Evolutionary conservation across 2,888 invertebrate species (phyloP), one percentile per base, ranked within the genome.

Genomic region (Lasioglossum figueresi): DNA sequence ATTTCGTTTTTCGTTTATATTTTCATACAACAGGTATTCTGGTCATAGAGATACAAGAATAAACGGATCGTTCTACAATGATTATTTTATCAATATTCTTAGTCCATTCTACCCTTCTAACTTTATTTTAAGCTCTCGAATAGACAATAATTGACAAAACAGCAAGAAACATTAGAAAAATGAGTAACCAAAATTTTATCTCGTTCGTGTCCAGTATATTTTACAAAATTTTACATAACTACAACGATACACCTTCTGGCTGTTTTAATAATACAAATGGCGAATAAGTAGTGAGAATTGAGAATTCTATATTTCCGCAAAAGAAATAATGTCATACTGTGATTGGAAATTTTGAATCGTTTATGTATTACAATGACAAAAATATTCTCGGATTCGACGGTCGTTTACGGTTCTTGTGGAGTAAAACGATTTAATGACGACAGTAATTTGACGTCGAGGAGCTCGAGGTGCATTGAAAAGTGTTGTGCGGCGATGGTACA

Each of bases 351-450:
- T 31, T 63, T 12, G 43, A 19, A 31, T 19, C 31, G 23, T 31
- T 63, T 23, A 31, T 31, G n/a, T 34, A 37, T 19, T 63, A 43
- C 19, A 23, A 6, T 19, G 27, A 27, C 3, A 0, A 37, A 68
- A 68, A 52, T 68, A 68, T 77, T 27, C n/a, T 48, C 6, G 34
- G 48, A 76, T 68, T 27, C 37, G 10, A 45, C 14, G 6, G n/a
- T 14, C 4, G 5, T 63, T 40, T 37, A 16, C 40, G 3, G 10
- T 37, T 23, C 68, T 19, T n/a, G 19, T 10, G 14, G 1, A 14
- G 52, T 6, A 23, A 73, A 37, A 40, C 12, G 34, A 14, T 72
- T 43, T 76, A 40, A 82, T 73, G 68, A 66, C 23, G 52, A 31
- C 43, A 40, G 52, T 74, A 27, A 73, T 63, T 66, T 40, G 12